phyloP scores from a whole-genome alignment of 2,113 vertebrate species.

The Chaetorhynchus papuensis region DNA sequence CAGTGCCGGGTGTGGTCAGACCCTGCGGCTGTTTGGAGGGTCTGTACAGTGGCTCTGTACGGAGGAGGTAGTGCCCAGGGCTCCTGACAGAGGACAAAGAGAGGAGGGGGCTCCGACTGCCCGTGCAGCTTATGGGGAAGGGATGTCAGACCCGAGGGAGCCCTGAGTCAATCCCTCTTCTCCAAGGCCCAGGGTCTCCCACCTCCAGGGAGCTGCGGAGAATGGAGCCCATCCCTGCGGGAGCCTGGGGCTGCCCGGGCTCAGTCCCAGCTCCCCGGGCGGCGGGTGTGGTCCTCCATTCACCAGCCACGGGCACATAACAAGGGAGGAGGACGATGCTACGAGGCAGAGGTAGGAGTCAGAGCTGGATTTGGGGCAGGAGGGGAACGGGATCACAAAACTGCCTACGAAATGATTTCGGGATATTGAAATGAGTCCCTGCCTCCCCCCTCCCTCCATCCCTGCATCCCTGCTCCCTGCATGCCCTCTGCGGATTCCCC shows the following conservation, averaged over 20 bases:
- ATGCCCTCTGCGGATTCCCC: not conserved
- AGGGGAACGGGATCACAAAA: not conserved
- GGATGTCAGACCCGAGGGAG: not conserved
- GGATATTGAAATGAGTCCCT: not conserved
- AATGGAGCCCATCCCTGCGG: not conserved
- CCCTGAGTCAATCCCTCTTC: not conserved
- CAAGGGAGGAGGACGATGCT: not conserved
- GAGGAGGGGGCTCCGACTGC: not conserved
- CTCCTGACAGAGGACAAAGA: not conserved
- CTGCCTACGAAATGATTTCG: not conserved
- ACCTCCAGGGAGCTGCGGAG: not conserved
- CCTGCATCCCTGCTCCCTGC: not conserved
- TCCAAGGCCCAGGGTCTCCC: not conserved
- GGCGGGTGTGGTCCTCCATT: not conserved
- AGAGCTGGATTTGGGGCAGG: not conserved
- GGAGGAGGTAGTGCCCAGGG: not conserved
- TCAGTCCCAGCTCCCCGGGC: rapidly evolving
- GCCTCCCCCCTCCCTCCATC: too few species aligned
- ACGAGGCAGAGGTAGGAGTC: not conserved
- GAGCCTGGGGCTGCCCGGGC: not conserved
- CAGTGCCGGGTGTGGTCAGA: rapidly evolving
- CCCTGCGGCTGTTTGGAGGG: rapidly evolving
- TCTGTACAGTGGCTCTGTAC: not conserved
- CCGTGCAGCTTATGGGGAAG: rapidly evolving
- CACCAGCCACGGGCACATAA: not conserved